Percentiles rank a stretch among this genome's conserved stretches.
Evolutionary conservation across 30 jellyfish, hydroid and myxozoan species (phyloP).

Genomic region (Hydractinia symbiolongicarpus): DNA sequence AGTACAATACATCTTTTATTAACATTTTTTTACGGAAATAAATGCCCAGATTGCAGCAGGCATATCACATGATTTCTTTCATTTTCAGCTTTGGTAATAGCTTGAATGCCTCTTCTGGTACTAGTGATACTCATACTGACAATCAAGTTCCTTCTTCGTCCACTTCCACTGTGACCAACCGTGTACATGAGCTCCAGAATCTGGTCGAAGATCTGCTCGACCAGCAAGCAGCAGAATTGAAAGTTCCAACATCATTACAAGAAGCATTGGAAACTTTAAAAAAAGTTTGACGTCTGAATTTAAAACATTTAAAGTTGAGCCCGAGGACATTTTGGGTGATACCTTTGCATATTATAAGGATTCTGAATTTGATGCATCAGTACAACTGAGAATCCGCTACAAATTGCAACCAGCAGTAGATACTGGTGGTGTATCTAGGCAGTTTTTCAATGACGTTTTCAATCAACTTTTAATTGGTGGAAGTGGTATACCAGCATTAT

Average conservation of each 20-base stretch:
- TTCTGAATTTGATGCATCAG: not conserved
- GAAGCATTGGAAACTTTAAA: not conserved
- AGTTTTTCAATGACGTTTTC: not conserved
- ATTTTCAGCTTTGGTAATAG: too few relatives aligned
- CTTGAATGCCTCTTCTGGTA: too few relatives aligned
- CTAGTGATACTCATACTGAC: too few relatives aligned
- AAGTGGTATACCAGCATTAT: not conserved
- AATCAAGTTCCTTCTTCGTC: too few relatives aligned
- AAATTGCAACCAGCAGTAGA: not conserved
- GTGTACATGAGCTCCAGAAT: too few relatives aligned
- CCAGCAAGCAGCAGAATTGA: not conserved
- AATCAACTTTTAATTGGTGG: not conserved
- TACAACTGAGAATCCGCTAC: not conserved
- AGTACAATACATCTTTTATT: too few relatives aligned
- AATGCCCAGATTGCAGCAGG: too few relatives aligned
- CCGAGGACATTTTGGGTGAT: not conserved
- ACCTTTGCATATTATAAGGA: not conserved
- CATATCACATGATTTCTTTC: too few relatives aligned
- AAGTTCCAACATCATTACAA: not conserved
- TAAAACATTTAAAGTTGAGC: not conserved
- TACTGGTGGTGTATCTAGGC: constrained; percentile 9
- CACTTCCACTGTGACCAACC: too few relatives aligned
- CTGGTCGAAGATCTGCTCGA: too few relatives aligned
- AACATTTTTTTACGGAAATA: too few relatives aligned
- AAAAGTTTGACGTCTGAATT: not conserved